Conservation (phyloP, 2,113 vertebrate genomes). For the Dipodomys ordii region DNA sequence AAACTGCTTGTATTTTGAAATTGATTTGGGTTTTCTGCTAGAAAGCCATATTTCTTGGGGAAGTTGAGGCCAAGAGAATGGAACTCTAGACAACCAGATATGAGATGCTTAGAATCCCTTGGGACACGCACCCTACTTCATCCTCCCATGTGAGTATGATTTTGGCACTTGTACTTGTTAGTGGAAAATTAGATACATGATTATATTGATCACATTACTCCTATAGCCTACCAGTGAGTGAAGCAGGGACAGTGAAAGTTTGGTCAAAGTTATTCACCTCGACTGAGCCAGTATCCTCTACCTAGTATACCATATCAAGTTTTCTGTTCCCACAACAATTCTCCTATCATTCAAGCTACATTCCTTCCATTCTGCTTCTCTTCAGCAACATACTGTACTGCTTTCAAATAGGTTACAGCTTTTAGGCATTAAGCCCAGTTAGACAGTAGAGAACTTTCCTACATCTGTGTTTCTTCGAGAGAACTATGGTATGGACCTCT, state of each 20-base stretch:
- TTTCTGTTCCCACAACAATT: constrained; percentile 41
- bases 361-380: neutral
- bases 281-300: constrained; percentile 5
- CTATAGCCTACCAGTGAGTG: constrained; percentile 9
- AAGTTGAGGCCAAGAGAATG: neutral
- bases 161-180: neutral
- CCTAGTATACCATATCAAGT: neutral
- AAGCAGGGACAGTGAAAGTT: neutral
- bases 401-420: neutral
- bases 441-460: neutral
- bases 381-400: neutral
- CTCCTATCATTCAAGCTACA: neutral
- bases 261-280: constrained; percentile 40
- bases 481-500: neutral
- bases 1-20: constrained; percentile 52
- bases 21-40: constrained; percentile 35
- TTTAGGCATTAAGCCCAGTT: neutral
- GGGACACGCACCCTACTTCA: neutral
- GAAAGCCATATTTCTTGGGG: constrained; percentile 33
- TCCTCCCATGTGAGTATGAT: neutral
- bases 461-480: neutral
- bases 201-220: constrained; percentile 19
- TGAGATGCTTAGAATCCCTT: neutral
- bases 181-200: constrained; percentile 12
- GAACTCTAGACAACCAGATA: neutral